phyloP scores from a whole-genome alignment of 2,797 vertebrate species.

The Octomys mimax region DNA sequence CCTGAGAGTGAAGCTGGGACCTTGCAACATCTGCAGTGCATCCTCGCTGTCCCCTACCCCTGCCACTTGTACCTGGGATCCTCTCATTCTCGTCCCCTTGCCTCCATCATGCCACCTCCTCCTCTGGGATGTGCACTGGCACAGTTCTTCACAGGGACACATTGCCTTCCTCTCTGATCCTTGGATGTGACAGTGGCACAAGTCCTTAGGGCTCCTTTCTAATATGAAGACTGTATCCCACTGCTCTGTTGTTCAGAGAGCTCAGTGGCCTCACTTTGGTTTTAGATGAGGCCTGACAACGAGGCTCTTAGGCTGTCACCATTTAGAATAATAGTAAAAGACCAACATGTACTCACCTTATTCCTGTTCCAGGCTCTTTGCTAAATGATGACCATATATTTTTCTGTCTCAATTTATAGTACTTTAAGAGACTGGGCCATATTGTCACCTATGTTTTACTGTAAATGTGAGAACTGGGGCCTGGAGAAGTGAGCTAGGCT shows the following conservation, averaged over 20 bases:
- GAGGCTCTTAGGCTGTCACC: not conserved
- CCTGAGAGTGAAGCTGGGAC: not conserved
- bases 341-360: accelerated
- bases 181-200: not conserved
- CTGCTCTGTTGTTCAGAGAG: not conserved
- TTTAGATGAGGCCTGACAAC: not conserved
- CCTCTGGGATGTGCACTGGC: not conserved
- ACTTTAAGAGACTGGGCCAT: not conserved
- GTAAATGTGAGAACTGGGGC: not conserved
- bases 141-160: not conserved
- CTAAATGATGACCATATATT: not conserved
- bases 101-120: not conserved
- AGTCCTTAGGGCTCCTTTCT: not conserved
- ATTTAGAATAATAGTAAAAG: not conserved
- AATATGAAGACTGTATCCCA: not conserved
- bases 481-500: not conserved
- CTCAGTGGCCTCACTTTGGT: no score
- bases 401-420: not conserved
- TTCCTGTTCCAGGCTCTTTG: not conserved
- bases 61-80: not conserved
- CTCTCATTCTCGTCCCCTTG: not conserved
- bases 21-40: no score
- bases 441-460: not conserved
- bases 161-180: not conserved
- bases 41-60: not conserved